A percentile compares a stretch with the other conserved stretches of the same genome.
Evolutionary conservation across 2,113 vertebrate species (phyloP).

Genomic region (Brienomyrus longianalis): DNA sequence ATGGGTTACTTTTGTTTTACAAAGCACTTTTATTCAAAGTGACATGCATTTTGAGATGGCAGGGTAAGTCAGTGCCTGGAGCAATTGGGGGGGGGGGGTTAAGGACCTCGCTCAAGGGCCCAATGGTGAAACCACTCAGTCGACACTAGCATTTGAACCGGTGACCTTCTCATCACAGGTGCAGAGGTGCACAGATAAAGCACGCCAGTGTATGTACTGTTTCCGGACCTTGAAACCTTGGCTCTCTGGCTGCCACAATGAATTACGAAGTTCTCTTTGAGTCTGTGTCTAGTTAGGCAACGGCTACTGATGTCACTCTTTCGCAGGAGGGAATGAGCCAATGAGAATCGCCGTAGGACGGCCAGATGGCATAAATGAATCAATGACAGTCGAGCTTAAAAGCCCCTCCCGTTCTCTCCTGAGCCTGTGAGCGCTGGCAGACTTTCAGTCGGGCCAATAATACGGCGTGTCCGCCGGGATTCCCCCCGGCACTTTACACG

Average conservation of each 20-base stretch:
- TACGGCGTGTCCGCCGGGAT: not conserved
- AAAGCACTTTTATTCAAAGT: not conserved
- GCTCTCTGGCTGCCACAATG: not conserved
- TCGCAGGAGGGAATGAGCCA: not conserved
- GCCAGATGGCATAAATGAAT: not conserved
- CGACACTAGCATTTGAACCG: not conserved
- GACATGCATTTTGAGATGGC: not conserved
- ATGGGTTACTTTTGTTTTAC: not conserved
- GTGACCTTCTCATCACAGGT: not conserved
- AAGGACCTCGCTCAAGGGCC: not conserved
- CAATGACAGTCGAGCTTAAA: not conserved
- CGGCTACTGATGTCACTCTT: not conserved
- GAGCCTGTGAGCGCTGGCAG: not conserved
- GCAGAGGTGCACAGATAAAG: not conserved
- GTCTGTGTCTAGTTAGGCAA: not conserved
- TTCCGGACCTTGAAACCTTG: not conserved
- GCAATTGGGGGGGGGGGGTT: not conserved
- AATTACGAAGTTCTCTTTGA: not conserved
- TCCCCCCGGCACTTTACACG: not conserved
- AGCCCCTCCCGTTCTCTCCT: not conserved
- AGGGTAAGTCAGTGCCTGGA: not conserved
- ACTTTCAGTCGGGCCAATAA: not conserved
- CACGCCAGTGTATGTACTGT: not conserved
- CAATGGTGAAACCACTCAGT: not conserved
- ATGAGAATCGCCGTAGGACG: not conserved